phyloP scores from a whole-genome alignment of 2,113 vertebrate species.

The Petrocephalus zakoni region DNA sequence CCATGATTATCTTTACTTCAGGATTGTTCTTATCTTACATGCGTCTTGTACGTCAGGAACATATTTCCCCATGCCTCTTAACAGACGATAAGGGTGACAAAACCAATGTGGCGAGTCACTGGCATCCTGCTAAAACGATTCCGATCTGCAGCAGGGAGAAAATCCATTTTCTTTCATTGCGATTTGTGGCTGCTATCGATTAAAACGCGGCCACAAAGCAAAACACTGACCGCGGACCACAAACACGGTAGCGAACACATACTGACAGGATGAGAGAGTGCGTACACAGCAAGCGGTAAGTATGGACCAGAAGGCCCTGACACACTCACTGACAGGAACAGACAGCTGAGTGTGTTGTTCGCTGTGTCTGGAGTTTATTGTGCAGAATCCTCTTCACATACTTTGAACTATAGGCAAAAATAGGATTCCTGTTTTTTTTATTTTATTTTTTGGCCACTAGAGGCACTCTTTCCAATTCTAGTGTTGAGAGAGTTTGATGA shows the following conservation, averaged over 20 bases:
- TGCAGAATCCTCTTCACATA: not conserved
- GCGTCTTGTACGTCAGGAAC: slow-evolving; percentile 12
- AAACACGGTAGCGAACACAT: not conserved
- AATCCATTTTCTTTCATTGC: slow-evolving; percentile 49
- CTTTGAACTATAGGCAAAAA: not conserved
- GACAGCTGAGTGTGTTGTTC: not conserved
- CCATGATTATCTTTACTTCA: slow-evolving; percentile 16
- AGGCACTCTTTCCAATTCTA: not conserved
- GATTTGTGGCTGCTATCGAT: slow-evolving; percentile 48
- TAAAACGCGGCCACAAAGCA: slow-evolving; percentile 13
- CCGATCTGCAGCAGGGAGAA: slow-evolving; percentile 41
- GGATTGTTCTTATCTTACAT: not conserved
- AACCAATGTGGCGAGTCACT: slow-evolving; percentile 44
- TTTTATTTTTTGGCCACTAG: not conserved
- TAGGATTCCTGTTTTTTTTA: not conserved
- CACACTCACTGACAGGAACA: not conserved
- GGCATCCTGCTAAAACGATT: slow-evolving; percentile 48
- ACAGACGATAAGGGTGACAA: slow-evolving; percentile 31
- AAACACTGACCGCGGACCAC: not conserved
- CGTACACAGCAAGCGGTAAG: not conserved
- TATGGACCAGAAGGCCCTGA: not conserved
- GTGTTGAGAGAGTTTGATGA: too few species aligned
- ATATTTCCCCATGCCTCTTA: slow-evolving; percentile 13
- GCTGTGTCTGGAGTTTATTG: not conserved
- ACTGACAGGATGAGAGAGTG: not conserved